A percentile compares a stretch with the other conserved stretches of the same genome.
phyloP scores from a whole-genome alignment of 2,113 vertebrate species.

The Datnioides undecimradiatus region DNA sequence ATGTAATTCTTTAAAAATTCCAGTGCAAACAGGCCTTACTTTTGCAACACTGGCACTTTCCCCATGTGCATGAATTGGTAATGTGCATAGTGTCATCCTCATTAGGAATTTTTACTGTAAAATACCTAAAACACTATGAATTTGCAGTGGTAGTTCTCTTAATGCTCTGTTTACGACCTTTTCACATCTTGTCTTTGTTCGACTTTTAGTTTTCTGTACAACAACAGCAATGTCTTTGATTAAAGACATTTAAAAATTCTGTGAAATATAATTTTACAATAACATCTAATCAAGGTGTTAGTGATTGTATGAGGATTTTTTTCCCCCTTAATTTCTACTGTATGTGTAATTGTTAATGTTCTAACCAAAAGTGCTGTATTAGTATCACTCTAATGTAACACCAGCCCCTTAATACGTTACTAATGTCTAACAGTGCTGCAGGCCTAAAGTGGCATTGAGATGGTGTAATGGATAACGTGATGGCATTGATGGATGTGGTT shows the following conservation, averaged over 20 bases:
- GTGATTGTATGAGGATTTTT: not conserved
- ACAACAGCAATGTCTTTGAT: no score
- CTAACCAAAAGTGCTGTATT: not conserved
- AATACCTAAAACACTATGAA: not conserved
- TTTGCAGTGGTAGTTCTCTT: no score
- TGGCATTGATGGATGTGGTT: conserved; percentile 36
- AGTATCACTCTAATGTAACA: not conserved
- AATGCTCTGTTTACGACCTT: not conserved
- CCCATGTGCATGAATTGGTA: not conserved
- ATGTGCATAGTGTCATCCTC: not conserved
- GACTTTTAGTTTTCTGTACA: not conserved
- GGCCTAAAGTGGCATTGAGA: conserved; percentile 1
- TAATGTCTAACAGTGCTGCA: conserved; percentile 20
- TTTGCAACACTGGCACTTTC: not conserved
- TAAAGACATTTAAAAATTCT: not conserved
- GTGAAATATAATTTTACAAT: not conserved
- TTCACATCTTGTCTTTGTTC: not conserved
- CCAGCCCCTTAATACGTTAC: conserved; percentile 19
- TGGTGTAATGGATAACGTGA: conserved; percentile 25
- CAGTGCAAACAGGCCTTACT: not conserved
- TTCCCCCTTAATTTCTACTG: not conserved
- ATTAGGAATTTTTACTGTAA: not conserved
- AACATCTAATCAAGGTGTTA: not conserved
- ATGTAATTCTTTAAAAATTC: conserved; percentile 4
- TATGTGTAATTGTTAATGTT: not conserved